Percentiles rank a stretch among this genome's conserved stretches.
phyloP scores from a whole-genome alignment of 2,888 invertebrate species.

The Spisula solida region DNA sequence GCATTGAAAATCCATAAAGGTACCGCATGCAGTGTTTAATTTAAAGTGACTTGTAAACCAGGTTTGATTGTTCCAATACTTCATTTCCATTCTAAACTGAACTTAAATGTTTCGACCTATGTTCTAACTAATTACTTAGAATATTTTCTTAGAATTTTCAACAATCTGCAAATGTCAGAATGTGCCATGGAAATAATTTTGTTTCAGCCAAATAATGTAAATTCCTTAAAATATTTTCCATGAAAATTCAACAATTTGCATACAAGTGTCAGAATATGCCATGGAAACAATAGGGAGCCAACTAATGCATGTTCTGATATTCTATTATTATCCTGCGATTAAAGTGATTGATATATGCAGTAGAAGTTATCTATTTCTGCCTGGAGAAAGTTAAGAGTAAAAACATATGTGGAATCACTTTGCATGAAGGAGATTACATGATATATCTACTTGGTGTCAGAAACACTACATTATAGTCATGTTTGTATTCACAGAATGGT shows the following conservation, averaged over 20 bases:
- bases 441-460: background rate
- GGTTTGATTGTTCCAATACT: too few relatives aligned
- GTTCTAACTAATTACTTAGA: too few relatives aligned
- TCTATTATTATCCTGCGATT: background rate
- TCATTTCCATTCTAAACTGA: too few relatives aligned
- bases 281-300: background rate
- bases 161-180: background rate
- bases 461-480: background rate
- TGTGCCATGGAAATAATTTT: background rate
- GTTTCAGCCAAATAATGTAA: background rate
- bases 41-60: too few relatives aligned
- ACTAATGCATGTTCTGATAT: background rate
- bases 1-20: too few relatives aligned
- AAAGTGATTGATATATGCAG: slow-evolving; percentile 11
- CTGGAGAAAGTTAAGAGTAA: slow-evolving; percentile 12
- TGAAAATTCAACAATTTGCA: background rate
- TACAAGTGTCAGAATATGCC: background rate
- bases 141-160: background rate
- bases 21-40: too few relatives aligned
- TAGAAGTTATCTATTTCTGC: background rate
- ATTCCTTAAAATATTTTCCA: background rate
- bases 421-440: background rate
- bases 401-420: slow-evolving; percentile 16
- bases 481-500: background rate
- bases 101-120: too few relatives aligned